Percentiles rank a stretch among this genome's conserved stretches.
phyloP scores from a whole-genome alignment of 2,797 vertebrate species.

The Remorina albescens region DNA sequence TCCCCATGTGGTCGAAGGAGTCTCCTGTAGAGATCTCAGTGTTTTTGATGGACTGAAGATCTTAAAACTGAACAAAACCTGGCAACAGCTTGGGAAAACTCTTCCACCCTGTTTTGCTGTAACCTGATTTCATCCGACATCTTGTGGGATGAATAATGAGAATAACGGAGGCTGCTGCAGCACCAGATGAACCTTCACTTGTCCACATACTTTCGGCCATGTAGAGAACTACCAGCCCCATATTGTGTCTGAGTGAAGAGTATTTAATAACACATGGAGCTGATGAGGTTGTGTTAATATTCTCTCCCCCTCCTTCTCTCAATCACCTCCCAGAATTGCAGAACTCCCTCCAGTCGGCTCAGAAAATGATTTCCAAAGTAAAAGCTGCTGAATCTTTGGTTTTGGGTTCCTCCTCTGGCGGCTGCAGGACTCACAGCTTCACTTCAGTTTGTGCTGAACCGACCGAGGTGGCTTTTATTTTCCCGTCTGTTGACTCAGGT shows the following conservation, averaged over 20 bases:
- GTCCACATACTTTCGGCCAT: not conserved
- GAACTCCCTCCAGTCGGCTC: conserved; percentile 18
- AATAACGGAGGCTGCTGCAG: not conserved
- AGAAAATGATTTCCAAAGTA: not conserved
- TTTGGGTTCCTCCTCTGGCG: not conserved
- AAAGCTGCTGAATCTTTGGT: conserved; percentile 49
- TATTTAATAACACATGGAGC: not conserved
- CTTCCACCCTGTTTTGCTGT: no score
- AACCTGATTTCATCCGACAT: no score
- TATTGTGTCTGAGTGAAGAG: not conserved
- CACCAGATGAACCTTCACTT: not conserved
- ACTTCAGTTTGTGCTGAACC: conserved; percentile 19
- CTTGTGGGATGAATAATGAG: not conserved
- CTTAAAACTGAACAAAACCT: no score
- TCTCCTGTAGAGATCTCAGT: no score
- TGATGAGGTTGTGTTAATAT: no score
- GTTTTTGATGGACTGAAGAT: no score
- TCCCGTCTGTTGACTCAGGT: conserved; percentile 28
- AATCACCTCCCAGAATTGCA: conserved; percentile 32
- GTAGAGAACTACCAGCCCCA: not conserved
- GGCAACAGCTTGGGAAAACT: no score
- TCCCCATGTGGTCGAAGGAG: no score
- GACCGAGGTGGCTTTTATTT: not conserved
- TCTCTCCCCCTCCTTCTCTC: not conserved
- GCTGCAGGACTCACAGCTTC: conserved; percentile 25